Percentiles rank a stretch among this genome's conserved stretches.
Conservation (phyloP, 2,797 vertebrate genomes). For the Neomorphus geoffroyi region DNA sequence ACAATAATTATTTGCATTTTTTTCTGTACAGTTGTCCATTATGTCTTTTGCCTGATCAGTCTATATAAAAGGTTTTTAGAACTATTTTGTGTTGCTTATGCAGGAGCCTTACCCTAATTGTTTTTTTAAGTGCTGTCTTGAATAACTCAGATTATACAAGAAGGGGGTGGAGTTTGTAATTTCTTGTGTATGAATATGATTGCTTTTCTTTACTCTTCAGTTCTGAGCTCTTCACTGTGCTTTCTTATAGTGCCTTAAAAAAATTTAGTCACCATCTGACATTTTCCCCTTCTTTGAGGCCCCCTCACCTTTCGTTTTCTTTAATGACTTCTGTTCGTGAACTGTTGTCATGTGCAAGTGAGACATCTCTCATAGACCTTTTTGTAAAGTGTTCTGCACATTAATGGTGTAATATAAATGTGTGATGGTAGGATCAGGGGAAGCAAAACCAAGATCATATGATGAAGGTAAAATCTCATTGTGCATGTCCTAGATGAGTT, state of each 20-base stretch:
- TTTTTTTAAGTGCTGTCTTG: neutral
- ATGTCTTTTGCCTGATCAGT: neutral
- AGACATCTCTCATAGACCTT: neutral
- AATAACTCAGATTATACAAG: slow-evolving; percentile 1
- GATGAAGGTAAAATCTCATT: neutral
- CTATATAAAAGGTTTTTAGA: neutral
- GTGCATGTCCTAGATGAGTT: neutral
- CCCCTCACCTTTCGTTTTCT: neutral
- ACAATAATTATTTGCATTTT: neutral
- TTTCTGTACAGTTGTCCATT: neutral
- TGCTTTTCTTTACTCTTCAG: neutral
- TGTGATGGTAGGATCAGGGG: neutral
- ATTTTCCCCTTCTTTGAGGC: slow-evolving; percentile 1
- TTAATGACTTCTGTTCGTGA: neutral
- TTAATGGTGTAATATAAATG: neutral
- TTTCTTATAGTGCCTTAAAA: neutral
- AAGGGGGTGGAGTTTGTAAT: neutral
- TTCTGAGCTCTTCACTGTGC: neutral
- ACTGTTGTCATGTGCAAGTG: neutral
- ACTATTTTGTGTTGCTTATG: neutral
- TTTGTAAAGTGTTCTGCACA: neutral
- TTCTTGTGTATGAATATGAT: neutral
- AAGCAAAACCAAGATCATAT: neutral
- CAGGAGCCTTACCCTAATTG: neutral
- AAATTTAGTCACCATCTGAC: neutral